A percentile compares a stretch with the other conserved stretches of the same genome.
Conservation (phyloP, 2,113 vertebrate species). For the Coracopsis vasa region DNA sequence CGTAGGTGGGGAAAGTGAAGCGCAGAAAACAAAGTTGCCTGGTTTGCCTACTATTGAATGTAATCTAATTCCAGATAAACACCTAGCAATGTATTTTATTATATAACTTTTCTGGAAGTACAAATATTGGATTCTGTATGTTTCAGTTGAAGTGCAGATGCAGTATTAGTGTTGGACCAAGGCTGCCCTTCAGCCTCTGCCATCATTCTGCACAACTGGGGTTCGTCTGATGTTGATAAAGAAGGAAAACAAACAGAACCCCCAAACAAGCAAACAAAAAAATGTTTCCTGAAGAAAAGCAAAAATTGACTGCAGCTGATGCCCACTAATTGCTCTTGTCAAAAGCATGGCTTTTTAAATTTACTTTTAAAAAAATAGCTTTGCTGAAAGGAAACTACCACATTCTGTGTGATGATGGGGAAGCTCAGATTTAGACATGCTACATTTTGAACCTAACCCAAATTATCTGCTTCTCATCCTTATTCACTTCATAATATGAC, state of each 20-base stretch:
- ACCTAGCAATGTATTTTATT: background rate
- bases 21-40: background rate
- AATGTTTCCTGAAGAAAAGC: conserved; percentile 39
- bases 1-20: background rate
- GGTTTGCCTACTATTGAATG: background rate
- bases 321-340: conserved; percentile 47
- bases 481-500: conserved; percentile 63
- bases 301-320: conserved; percentile 45
- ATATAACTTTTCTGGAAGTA: background rate
- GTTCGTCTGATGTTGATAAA: conserved; percentile 54
- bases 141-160: background rate
- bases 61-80: background rate
- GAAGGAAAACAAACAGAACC: conserved; percentile 27
- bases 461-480: conserved; percentile 55
- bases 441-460: conserved; percentile 57
- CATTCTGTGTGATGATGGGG: background rate
- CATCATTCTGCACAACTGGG: background rate
- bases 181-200: background rate
- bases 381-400: conserved; percentile 49
- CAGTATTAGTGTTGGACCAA: background rate
- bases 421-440: conserved; percentile 38
- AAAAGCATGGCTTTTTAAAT: conserved; percentile 60
- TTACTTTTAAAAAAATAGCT: conserved; percentile 39
- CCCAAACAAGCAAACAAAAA: background rate
- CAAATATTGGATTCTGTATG: background rate